A percentile compares a stretch with the other conserved stretches of the same genome.
Conservation (phyloP, 2,888 invertebrate genomes). For the Meghimatium bilineatum region DNA sequence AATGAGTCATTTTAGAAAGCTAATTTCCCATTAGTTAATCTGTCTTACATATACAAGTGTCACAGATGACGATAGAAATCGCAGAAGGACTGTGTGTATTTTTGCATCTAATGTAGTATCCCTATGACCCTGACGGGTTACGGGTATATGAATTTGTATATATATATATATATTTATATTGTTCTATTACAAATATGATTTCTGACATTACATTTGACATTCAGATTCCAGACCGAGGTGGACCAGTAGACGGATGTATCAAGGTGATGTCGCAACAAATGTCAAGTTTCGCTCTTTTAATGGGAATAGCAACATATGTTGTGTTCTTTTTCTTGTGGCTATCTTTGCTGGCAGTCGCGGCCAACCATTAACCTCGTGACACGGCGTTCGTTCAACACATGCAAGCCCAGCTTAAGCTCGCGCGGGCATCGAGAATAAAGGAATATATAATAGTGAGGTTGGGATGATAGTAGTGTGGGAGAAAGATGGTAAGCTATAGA, state of each 20-base stretch:
- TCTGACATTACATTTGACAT: not conserved
- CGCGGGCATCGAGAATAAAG: too few species aligned
- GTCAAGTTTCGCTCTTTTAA: conserved; percentile 16
- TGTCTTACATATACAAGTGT: too few species aligned
- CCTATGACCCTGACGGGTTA: too few species aligned
- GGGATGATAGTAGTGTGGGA: too few species aligned
- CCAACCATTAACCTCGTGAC: not conserved
- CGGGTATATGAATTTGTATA: not conserved
- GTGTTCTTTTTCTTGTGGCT: conserved; percentile 12
- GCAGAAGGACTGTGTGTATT: too few species aligned
- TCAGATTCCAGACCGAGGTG: not conserved
- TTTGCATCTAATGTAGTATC: too few species aligned
- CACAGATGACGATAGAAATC: too few species aligned
- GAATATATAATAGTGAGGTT: not conserved
- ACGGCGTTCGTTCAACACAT: not conserved
- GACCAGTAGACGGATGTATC: conserved; percentile 17
- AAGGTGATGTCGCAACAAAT: conserved; percentile 15
- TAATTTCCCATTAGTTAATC: too few species aligned
- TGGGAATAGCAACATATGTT: conserved; percentile 37
- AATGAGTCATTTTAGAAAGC: too few species aligned
- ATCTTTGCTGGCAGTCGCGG: not conserved
- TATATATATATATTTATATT: not conserved
- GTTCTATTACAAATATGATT: not conserved
- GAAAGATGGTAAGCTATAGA: too few species aligned
- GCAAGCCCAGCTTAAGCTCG: too few species aligned